Evolutionary conservation across 2,888 invertebrate genomes (phyloP).

Genomic region (Nymphalis urticae): DNA sequence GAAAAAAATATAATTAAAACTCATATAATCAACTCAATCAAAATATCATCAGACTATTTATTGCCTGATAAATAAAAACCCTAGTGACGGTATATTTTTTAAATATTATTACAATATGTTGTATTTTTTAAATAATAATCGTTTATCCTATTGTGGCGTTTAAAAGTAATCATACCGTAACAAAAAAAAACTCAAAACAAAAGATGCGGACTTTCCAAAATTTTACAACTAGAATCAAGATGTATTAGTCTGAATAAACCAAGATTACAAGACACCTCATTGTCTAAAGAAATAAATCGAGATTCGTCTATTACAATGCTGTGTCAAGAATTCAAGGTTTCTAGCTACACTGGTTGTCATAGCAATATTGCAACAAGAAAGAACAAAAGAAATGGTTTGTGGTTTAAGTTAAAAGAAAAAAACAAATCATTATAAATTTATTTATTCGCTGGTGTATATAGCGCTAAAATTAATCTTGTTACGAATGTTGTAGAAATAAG

Average conservation of each 20-base stretch:
- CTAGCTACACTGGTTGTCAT: constrained; percentile 62
- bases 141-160: not conserved
- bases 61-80: too few species aligned
- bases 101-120: too few species aligned
- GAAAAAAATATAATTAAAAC: too few species aligned
- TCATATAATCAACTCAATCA: too few species aligned
- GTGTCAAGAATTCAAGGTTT: constrained; percentile 23
- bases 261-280: constrained; percentile 25
- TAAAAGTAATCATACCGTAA: not conserved
- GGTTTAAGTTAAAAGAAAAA: constrained; percentile 39
- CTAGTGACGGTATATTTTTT: too few species aligned
- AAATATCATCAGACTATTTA: too few species aligned
- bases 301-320: constrained; percentile 28
- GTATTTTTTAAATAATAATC: not conserved
- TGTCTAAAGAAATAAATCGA: constrained; percentile 26
- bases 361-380: constrained; percentile 65
- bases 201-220: not conserved
- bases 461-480: too few species aligned
- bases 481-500: too few species aligned
- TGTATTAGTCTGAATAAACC: constrained; percentile 15
- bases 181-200: constrained; percentile 7
- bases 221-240: constrained; percentile 12
- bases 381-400: constrained; percentile 55
- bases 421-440: not conserved
- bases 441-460: not conserved